These are phyloP conservation scores for Agriopis aurantiaria DNA, from an alignment of 2,888 invertebrate genomes.

Conservation along the genomic window DNA sequence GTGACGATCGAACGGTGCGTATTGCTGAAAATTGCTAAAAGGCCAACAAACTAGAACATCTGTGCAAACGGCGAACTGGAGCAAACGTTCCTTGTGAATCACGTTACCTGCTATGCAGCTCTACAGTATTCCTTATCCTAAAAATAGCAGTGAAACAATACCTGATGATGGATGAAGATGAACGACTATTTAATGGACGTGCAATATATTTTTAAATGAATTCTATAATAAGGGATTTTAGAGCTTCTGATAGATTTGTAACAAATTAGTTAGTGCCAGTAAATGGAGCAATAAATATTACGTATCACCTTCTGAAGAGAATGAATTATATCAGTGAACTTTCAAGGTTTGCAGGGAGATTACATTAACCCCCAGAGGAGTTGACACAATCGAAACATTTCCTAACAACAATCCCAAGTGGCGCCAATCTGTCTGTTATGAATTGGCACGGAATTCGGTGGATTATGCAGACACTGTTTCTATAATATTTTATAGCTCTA, in stretches of 20 bases:
- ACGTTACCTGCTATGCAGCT: constrained; percentile 19
- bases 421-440: constrained; percentile 9
- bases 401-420: not conserved
- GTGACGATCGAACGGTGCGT: constrained; percentile 15
- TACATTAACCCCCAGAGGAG: too few species aligned
- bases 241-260: not conserved
- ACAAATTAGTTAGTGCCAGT: not conserved
- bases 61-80: constrained; percentile 16
- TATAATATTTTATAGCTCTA: not conserved
- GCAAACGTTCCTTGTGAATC: constrained; percentile 24
- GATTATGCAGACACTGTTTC: not conserved
- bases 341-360: too few species aligned
- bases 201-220: constrained; percentile 18
- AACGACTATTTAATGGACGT: constrained; percentile 24
- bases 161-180: constrained; percentile 33
- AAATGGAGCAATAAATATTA: too few species aligned
- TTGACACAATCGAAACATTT: too few species aligned
- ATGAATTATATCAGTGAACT: too few species aligned
- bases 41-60: constrained; percentile 11
- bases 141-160: constrained; percentile 23
- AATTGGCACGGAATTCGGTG: not conserved
- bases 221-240: not conserved
- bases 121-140: constrained; percentile 5
- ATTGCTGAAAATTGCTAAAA: constrained; percentile 17
- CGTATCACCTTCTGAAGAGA: too few species aligned